Base-by-base conservation (phyloP, 1,140 invertebrate genomes). In the Drosophila athabasca region DNA sequence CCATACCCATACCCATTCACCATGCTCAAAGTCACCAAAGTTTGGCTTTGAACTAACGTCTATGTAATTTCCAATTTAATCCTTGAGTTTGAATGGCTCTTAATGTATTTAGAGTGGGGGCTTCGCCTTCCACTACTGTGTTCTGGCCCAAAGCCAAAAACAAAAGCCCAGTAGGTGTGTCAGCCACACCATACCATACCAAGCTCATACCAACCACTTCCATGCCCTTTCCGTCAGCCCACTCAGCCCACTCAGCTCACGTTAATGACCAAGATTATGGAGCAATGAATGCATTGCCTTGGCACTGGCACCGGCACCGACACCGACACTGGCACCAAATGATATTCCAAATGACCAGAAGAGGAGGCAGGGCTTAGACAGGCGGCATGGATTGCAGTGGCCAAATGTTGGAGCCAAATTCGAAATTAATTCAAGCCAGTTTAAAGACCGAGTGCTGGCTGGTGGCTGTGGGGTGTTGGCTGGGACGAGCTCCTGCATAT, bases 41-140 rank as follows among this genome's bases (percentile, higher is more conserved):
- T 83, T 88, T 88, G 83, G 83, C 83, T 88, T 79, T 83, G 68
- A 70, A 76, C 81, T 74, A 69, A 50, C 76, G 81, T 87, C 69
- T 82, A 78, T 83, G 76, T 88, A 88, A 88, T 88, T 88, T 88
- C 79, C 76, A 88, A 89, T 88, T 88, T 89, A 88, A 88, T 83
- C 84, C 84, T 89, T 79, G 76, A 88, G 79, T 87, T 83, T 82
- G 74, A 68, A 87, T 88, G 83, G 84, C 76, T 82, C 78, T 71
- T 87, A 85, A 88, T 85, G 83, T 57, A 80, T 78, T 85, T 87
- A 65, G 49, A 77, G 74, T 70, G 60, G 61, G 43, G 50, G 64
- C 46, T 48, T 67, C 55, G 31, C 8, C 8, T 31, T 2, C 31
- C 7, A 31, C 31, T 60, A 29, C 35, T 13, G 11, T 35, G 62